These are phyloP conservation scores for Pachypanchax playfairii DNA, from an alignment of 2,113 vertebrate species.

Conservation along the genomic window DNA sequence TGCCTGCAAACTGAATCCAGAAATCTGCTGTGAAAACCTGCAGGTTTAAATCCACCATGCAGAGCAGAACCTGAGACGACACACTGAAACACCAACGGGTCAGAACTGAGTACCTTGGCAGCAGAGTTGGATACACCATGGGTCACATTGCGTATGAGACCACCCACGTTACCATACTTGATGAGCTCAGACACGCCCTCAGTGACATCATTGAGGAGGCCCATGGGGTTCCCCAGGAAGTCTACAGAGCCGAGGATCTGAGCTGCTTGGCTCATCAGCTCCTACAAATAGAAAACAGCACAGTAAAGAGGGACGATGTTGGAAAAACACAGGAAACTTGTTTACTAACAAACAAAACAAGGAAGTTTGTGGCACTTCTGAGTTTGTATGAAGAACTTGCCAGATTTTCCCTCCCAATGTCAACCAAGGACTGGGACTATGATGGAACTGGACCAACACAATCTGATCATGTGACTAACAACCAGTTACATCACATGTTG, in stretches of 20 bases:
- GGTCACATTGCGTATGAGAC: conserved; percentile 94
- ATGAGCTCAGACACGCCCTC: conserved; percentile 94
- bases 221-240: conserved; percentile 98
- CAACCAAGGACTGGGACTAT: too few species aligned
- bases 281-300: conserved; percentile 71
- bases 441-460: too few species aligned
- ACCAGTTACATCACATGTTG: too few species aligned
- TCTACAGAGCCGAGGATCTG: conserved; percentile 97
- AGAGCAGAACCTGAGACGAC: too few species aligned
- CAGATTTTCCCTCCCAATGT: too few species aligned
- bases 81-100: fast-evolving
- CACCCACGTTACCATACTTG: conserved; percentile 94
- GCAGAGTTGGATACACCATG: conserved; percentile 98
- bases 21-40: background rate
- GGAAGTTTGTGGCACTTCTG: too few species aligned
- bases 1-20: conserved; percentile 91
- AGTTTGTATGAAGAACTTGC: too few species aligned
- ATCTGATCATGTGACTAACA: too few species aligned
- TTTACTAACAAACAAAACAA: too few species aligned
- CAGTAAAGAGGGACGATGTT: background rate
- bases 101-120: conserved; percentile 86
- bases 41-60: background rate
- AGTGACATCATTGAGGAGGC: conserved; percentile 92
- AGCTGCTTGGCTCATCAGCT: conserved; percentile 95
- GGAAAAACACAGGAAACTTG: too few species aligned